These are phyloP conservation scores for Boulengeromyrus knoepffleri DNA, from an alignment of 2,113 vertebrate species.

Conservation along the genomic window DNA sequence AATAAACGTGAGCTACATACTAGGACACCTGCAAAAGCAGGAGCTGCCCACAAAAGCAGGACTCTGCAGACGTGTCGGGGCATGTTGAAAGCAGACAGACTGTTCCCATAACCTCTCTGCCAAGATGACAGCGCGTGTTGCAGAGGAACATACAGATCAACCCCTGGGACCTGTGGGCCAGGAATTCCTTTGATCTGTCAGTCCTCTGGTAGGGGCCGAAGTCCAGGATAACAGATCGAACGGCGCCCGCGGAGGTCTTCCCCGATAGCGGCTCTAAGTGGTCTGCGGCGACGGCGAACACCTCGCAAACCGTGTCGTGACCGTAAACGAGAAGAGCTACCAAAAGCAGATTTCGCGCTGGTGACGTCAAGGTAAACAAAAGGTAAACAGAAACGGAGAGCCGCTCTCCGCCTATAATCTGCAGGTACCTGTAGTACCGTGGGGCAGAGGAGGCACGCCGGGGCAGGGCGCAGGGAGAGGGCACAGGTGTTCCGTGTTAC, in stretches of 20 bases:
- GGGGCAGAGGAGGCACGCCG: background rate
- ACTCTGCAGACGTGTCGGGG: background rate
- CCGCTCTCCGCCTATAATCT: background rate
- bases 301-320: background rate
- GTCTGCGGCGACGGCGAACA: background rate
- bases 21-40: background rate
- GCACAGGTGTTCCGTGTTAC: constrained; percentile 10
- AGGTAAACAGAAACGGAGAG: background rate
- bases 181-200: background rate
- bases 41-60: background rate
- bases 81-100: background rate
- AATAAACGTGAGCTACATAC: background rate
- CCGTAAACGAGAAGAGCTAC: background rate
- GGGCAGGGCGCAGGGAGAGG: background rate
- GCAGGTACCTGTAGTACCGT: background rate
- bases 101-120: background rate
- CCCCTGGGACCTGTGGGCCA: background rate
- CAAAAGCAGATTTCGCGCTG: background rate
- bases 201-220: background rate
- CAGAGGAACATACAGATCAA: background rate
- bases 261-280: background rate
- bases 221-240: background rate
- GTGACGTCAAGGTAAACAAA: background rate
- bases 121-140: background rate
- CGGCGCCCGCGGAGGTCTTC: background rate